Percentiles rank a stretch among this genome's conserved stretches.
Evolutionary conservation across 2,797 vertebrate species (phyloP).

Genomic region (Danio aesculapii): DNA sequence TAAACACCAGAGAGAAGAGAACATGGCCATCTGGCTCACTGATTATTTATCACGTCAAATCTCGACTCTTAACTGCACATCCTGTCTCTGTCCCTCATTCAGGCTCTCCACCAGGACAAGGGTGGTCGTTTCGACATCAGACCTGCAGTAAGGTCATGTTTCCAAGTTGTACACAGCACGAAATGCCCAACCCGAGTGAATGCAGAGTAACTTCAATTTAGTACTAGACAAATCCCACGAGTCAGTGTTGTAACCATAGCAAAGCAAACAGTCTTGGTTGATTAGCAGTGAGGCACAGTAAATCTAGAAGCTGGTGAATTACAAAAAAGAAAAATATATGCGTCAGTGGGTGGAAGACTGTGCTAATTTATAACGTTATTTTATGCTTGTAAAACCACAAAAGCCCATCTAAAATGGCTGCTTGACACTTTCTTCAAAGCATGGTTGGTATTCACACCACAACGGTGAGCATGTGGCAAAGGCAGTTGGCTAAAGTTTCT

Average conservation of each 20-base stretch:
- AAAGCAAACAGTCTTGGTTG: not conserved
- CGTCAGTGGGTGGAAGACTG: not conserved
- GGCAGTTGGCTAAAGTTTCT: conserved; percentile 63
- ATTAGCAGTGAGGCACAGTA: not conserved
- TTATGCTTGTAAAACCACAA: not conserved
- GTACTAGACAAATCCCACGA: not conserved
- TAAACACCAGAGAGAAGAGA: conserved; percentile 47
- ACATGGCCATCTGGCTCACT: conserved; percentile 59
- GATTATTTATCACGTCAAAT: conserved; percentile 61
- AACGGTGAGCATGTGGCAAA: conserved; percentile 64
- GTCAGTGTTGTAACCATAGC: not conserved
- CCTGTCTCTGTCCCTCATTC: conserved; percentile 38
- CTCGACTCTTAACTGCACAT: conserved; percentile 60
- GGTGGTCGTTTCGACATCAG: not conserved
- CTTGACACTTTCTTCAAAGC: not conserved
- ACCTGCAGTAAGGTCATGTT: conserved; percentile 3
- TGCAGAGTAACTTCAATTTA: not conserved
- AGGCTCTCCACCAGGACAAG: not conserved
- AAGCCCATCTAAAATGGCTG: not conserved
- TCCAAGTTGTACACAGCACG: not conserved
- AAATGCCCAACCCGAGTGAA: not conserved
- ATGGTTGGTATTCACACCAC: not conserved
- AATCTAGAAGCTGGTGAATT: not conserved
- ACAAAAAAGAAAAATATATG: not conserved
- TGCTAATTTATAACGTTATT: conserved; percentile 2